phyloP scores from a whole-genome alignment of 2,797 vertebrate genomes.

The Borostomias antarcticus region DNA sequence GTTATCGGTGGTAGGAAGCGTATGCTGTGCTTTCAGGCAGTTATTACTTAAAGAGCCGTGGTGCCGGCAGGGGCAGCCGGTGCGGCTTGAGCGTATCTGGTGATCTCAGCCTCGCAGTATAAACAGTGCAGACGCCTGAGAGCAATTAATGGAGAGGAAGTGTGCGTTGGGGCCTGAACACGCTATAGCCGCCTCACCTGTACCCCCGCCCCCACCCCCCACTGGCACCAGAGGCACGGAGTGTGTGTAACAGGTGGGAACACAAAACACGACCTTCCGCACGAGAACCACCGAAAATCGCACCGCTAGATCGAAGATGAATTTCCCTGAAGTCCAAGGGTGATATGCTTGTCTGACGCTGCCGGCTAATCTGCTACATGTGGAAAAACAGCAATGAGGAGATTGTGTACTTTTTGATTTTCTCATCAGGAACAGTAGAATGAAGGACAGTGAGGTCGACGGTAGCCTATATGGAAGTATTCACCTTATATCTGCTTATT shows the following conservation, averaged over 20 bases:
- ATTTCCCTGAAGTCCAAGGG: too few species aligned
- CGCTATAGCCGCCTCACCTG: conserved; percentile 5
- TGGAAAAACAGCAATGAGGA: too few species aligned
- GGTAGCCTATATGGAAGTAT: too few species aligned
- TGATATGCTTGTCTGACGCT: too few species aligned
- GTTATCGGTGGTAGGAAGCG: background rate
- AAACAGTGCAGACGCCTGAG: background rate
- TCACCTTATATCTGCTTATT: too few species aligned
- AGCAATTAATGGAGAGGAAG: conserved; percentile 7
- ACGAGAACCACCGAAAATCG: too few species aligned
- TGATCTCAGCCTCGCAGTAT: background rate
- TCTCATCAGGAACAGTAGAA: too few species aligned
- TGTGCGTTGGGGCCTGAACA: conserved; percentile 6
- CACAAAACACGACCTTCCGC: background rate
- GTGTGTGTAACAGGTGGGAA: background rate
- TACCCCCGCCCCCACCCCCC: background rate
- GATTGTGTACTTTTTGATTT: too few species aligned
- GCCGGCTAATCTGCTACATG: too few species aligned
- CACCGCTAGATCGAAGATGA: too few species aligned
- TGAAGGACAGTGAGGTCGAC: too few species aligned
- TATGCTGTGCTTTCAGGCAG: conserved; percentile 3
- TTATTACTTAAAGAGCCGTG: background rate
- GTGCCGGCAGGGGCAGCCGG: background rate
- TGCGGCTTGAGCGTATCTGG: conserved; percentile 4
- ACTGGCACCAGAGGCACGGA: background rate